These are phyloP conservation scores for Glaucidium brasilianum DNA, from an alignment of 2,113 vertebrate genomes.

Conservation along the genomic window DNA sequence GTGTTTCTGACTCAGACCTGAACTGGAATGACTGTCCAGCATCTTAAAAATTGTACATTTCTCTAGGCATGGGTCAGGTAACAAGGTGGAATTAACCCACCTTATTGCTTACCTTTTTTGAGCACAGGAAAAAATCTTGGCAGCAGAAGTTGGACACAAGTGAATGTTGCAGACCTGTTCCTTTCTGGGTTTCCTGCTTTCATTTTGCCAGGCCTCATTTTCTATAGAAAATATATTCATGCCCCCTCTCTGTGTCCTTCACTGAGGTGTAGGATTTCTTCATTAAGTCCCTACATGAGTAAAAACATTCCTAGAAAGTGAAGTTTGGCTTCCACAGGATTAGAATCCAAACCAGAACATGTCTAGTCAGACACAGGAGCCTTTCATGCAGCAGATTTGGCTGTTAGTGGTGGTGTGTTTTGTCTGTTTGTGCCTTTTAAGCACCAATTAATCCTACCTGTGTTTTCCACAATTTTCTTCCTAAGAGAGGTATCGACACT, in stretches of 20 bases:
- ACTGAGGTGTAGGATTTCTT: constrained; percentile 32
- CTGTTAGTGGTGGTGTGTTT: background rate
- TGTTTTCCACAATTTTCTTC: background rate
- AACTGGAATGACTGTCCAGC: background rate
- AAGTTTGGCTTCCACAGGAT: constrained; percentile 28
- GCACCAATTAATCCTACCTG: background rate
- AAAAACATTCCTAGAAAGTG: constrained; percentile 49
- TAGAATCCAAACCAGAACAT: constrained; percentile 33
- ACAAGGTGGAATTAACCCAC: background rate
- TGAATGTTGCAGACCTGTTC: background rate
- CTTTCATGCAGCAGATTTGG: background rate
- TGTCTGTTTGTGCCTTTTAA: constrained; percentile 3
- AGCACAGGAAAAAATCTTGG: background rate
- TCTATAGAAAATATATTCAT: background rate
- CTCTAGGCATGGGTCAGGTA: background rate
- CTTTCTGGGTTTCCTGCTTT: background rate
- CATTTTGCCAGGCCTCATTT: background rate
- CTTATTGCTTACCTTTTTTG: rapidly evolving
- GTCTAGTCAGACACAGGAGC: background rate
- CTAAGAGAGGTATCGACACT: rapidly evolving
- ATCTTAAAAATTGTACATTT: background rate
- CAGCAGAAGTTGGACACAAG: background rate
- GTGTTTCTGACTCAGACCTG: background rate
- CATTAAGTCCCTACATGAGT: constrained; percentile 21
- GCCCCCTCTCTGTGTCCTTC: background rate